Evolutionary conservation across 2,888 invertebrate genomes (phyloP).

Genomic region (Julus scandinavius): DNA sequence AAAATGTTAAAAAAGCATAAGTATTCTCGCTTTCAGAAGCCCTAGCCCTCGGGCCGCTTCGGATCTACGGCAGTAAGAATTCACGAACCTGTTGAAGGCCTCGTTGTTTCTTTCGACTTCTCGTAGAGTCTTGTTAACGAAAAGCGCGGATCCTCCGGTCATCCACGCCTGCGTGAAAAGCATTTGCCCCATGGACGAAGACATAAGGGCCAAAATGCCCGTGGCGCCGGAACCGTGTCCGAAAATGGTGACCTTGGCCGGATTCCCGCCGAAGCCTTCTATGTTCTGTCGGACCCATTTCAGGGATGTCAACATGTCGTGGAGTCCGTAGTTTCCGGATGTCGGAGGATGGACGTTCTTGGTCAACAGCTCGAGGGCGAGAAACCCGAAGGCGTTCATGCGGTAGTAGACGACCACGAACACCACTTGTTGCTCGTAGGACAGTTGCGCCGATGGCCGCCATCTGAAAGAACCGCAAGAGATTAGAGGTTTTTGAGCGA

Average conservation of each 20-base stretch:
- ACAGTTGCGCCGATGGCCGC: slow-evolving; percentile 80
- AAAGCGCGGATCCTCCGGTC: slow-evolving; percentile 60
- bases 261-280: slow-evolving; percentile 84
- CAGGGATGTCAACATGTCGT: slow-evolving; percentile 80
- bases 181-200: slow-evolving; percentile 70
- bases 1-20: neutral
- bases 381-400: slow-evolving; percentile 77
- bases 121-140: slow-evolving; percentile 61
- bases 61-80: neutral
- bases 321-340: slow-evolving; percentile 87
- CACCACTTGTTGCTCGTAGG: slow-evolving; percentile 81
- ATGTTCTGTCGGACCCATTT: slow-evolving; percentile 86
- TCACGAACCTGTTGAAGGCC: slow-evolving; percentile 61
- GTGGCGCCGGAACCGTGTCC: slow-evolving; percentile 90
- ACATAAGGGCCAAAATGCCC: slow-evolving; percentile 79
- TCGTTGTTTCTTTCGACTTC: slow-evolving; percentile 58
- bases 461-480: slow-evolving; percentile 61
- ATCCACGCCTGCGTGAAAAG: slow-evolving; percentile 83
- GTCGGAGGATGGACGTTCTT: slow-evolving; percentile 77
- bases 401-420: slow-evolving; percentile 90
- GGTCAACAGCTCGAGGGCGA: slow-evolving; percentile 75
- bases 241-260: slow-evolving; percentile 77
- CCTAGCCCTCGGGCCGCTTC: too few species aligned
- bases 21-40: too few species aligned
- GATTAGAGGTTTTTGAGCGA: neutral